These are phyloP conservation scores for Jacana jacana DNA, from an alignment of 2,113 vertebrate genomes.

Conservation along the genomic window DNA sequence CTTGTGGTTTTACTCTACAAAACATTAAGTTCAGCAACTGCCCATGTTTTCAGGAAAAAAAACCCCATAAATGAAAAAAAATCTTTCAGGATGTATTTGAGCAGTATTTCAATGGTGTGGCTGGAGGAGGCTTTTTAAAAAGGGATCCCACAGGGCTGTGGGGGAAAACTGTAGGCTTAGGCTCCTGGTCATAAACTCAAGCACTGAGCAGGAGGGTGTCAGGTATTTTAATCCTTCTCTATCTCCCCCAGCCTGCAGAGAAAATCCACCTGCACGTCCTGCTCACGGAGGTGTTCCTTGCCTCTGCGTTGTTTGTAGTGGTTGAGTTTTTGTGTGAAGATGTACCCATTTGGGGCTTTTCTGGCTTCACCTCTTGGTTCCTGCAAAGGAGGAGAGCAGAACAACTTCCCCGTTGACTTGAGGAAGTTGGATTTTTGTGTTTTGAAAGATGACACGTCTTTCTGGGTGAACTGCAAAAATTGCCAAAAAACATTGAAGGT, in stretches of 20 bases:
- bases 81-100: background rate
- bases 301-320: background rate
- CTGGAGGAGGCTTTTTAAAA: background rate
- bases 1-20: slow-evolving; percentile 29
- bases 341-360: background rate
- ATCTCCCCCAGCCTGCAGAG: background rate
- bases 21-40: background rate
- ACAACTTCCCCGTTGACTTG: background rate
- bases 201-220: background rate
- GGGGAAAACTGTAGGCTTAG: background rate
- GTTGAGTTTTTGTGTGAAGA: background rate
- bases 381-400: background rate
- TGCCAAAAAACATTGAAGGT: slow-evolving; percentile 48
- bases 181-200: background rate
- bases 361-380: background rate
- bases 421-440: background rate
- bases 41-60: background rate
- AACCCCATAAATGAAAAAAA: background rate
- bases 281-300: background rate
- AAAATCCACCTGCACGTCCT: background rate
- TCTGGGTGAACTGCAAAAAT: slow-evolving; percentile 12
- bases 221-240: background rate
- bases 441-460: background rate
- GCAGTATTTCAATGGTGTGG: background rate
- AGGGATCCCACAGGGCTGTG: background rate